Evolutionary conservation across 1,140 invertebrate genomes (phyloP).

Genomic region (Aphaenogaster rudis): DNA sequence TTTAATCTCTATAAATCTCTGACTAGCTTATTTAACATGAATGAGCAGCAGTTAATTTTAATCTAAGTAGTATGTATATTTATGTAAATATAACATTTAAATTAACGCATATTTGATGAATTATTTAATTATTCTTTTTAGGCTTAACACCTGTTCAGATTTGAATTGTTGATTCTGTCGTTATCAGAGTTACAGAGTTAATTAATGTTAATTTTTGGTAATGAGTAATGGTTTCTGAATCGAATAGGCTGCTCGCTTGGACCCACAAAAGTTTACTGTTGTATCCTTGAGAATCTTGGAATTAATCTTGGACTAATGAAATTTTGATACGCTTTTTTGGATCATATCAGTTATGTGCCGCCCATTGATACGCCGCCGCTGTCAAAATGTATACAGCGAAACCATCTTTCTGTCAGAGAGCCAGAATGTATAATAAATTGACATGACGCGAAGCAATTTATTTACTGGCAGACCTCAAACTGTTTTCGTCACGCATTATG

Average conservation of each 20-base stretch:
- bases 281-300: neutral
- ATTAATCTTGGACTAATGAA: neutral
- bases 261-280: neutral
- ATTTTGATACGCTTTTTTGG: neutral
- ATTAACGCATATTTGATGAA: neutral
- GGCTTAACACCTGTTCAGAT: neutral
- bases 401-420: slow-evolving; percentile 47
- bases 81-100: slow-evolving; percentile 12
- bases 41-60: neutral
- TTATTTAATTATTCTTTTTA: neutral
- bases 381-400: neutral
- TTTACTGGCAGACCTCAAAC: slow-evolving; percentile 13
- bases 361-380: neutral
- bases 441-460: neutral
- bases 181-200: neutral
- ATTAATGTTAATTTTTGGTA: neutral
- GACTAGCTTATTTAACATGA: neutral
- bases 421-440: slow-evolving; percentile 44
- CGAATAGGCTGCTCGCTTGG: neutral
- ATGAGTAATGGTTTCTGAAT: neutral
- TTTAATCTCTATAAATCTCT: neutral
- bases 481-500: slow-evolving; percentile 39
- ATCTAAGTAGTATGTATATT: neutral
- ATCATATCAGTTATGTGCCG: neutral
- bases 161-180: neutral